Evolutionary conservation across 2,888 invertebrate genomes (phyloP).

Genomic region (Sabatieria punctata): DNA sequence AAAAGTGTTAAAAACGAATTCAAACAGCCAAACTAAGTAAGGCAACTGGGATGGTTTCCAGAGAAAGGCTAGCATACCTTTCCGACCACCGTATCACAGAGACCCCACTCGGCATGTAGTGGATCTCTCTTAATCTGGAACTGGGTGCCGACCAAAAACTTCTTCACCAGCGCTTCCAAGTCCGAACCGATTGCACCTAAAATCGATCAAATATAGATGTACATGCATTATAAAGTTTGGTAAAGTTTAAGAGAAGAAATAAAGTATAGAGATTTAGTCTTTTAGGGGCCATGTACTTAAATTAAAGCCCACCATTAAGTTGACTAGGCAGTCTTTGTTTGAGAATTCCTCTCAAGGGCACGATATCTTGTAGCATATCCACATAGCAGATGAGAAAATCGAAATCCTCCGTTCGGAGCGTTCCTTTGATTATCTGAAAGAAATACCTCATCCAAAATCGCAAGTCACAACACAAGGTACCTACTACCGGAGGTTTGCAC

Average conservation of each 20-base stretch:
- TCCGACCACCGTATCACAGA: conserved; percentile 50
- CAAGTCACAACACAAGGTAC: no score
- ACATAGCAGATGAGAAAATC: conserved; percentile 59
- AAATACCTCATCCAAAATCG: no score
- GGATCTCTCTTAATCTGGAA: conserved; percentile 48
- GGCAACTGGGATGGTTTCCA: no score
- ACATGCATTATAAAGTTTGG: no score
- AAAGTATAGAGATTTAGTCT: not conserved
- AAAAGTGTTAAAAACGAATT: no score
- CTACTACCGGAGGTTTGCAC: not conserved
- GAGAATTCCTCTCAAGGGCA: conserved; percentile 56
- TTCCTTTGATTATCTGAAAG: conserved; percentile 25
- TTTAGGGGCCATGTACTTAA: not conserved
- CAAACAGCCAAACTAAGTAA: no score
- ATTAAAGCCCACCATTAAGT: conserved; percentile 21
- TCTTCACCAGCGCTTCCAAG: conserved; percentile 45
- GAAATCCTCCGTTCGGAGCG: conserved; percentile 43
- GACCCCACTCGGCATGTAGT: conserved; percentile 52
- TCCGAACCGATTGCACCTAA: conserved; percentile 51
- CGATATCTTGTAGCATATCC: conserved; percentile 56
- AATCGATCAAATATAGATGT: no score
- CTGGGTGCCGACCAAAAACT: conserved; percentile 51
- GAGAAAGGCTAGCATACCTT: conserved; percentile 4
- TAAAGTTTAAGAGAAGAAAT: no score
- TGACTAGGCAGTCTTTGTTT: conserved; percentile 55